Base-by-base conservation (phyloP, 2,797 vertebrate genomes). In the Spondyliosoma cantharus region DNA sequence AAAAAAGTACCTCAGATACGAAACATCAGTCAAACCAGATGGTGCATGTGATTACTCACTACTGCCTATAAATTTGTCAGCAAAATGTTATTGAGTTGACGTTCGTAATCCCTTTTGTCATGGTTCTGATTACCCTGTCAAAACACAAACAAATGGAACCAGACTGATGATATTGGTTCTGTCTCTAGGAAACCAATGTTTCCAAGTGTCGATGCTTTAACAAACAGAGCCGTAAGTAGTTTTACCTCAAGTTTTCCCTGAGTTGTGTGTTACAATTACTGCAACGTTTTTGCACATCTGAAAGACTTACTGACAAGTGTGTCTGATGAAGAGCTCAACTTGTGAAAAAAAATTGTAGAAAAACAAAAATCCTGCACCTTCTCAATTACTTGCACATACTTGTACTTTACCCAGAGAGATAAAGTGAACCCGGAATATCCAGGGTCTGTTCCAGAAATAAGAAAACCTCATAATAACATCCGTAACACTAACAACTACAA, bases 1-100 rank as follows among this genome's bases (percentile, higher is more conserved):
- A 61, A 67, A 63, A 67, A 80, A 84, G 66, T 63, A n/a, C 61
- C 25, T 66, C 60, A 6, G 0, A 46, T 53, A 3, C 11, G 5
- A 11, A 37, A 76, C 71, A 73, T 77, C 68, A 81, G 74, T 88
- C 71, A 76, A 80, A 83, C 76, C 80, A 86, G 84, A 85, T 82
- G 84, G 71, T 49, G 68, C 78, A 64, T 86, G 75, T 74, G 86
- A 82, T 81, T 65, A 46, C 71, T 86, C 63, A 69, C 59, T 76
- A n/a, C 56, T 71, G 49, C 76, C 70, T 74, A 16, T 29, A 58
- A 74, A 81, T 73, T 78, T 80, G 75, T 75, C 77, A 54, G 60
- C 60, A 20, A 49, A 66, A 46, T 66, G 60, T 74, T 53, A 56
- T 71, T 25, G 53, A 76, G 79, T 75, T 82, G 69, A 84, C 19